Conservation (phyloP, 2,113 vertebrate genomes). For the Chaetorhynchus papuensis region DNA sequence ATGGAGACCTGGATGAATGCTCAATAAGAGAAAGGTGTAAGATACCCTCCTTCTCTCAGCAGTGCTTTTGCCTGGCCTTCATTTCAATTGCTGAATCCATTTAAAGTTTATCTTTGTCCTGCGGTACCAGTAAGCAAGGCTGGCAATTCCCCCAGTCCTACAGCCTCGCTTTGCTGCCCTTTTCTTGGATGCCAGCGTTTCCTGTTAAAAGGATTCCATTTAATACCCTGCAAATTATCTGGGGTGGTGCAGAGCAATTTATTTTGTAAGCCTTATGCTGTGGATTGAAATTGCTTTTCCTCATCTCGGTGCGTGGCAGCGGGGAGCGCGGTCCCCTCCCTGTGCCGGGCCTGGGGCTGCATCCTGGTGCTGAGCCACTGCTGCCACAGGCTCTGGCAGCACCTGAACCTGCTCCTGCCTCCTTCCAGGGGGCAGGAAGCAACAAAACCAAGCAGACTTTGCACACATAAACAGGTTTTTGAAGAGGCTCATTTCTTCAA, state of each 20-base stretch:
- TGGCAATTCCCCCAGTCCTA: constrained; percentile 9
- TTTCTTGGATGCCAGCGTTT: neutral
- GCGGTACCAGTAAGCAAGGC: neutral
- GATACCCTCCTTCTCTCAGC: neutral
- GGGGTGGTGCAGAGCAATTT: constrained; percentile 45
- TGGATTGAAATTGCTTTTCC: constrained; percentile 57
- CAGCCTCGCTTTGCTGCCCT: neutral
- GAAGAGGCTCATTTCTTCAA: neutral
- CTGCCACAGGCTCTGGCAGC: neutral
- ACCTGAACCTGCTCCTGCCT: neutral
- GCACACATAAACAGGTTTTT: neutral
- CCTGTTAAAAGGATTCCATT: constrained; percentile 47
- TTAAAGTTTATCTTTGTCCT: constrained; percentile 33
- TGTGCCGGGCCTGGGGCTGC: neutral
- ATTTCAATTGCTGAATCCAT: neutral
- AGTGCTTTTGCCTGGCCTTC: neutral
- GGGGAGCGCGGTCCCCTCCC: neutral
- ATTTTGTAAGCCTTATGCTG: constrained; percentile 35
- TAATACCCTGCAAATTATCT: constrained; percentile 62
- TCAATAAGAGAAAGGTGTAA: neutral
- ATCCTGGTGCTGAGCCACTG: neutral
- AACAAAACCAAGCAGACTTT: neutral
- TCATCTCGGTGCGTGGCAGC: neutral
- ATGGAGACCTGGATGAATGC: neutral
- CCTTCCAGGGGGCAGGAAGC: neutral